phyloP scores from a whole-genome alignment of 2,797 vertebrate species.

The Erethizon dorsatum region DNA sequence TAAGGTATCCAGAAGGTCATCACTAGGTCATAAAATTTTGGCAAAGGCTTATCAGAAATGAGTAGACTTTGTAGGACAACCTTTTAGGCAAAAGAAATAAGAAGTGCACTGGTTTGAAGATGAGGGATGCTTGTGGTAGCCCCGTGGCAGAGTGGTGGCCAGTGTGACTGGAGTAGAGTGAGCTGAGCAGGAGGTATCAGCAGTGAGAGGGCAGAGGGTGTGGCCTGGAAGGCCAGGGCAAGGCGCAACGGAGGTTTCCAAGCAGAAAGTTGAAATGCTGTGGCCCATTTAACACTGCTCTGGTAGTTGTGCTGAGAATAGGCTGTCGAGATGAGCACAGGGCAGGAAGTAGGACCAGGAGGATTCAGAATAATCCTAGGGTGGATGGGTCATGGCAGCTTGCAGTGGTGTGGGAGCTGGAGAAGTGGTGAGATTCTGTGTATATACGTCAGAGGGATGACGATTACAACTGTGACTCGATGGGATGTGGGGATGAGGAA shows the following conservation, averaged over 20 bases:
- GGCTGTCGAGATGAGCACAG: not conserved
- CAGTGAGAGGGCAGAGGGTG: fast-evolving
- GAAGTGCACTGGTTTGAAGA: not conserved
- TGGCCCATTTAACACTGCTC: not conserved
- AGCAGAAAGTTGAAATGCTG: not conserved
- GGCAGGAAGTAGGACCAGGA: not conserved
- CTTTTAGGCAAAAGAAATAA: not conserved
- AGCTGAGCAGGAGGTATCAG: not conserved
- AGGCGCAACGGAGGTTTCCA: not conserved
- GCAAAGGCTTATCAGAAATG: not conserved
- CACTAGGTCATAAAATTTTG: not conserved
- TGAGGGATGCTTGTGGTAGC: not conserved
- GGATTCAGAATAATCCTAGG: not conserved
- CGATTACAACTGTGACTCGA: not conserved
- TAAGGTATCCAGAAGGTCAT: not conserved
- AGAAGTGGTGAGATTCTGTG: not conserved
- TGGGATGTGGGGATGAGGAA: not conserved
- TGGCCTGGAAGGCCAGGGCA: not conserved
- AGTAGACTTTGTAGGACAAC: not conserved
- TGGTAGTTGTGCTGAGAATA: not conserved
- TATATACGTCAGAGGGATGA: not conserved
- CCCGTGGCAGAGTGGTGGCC: not conserved
- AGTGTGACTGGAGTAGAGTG: not conserved
- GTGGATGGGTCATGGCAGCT: not conserved
- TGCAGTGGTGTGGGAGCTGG: fast-evolving